Evolutionary conservation across 2,797 vertebrate genomes (phyloP), one percentile per base, ranked within the genome.

Genomic region (Lates japonicus): DNA sequence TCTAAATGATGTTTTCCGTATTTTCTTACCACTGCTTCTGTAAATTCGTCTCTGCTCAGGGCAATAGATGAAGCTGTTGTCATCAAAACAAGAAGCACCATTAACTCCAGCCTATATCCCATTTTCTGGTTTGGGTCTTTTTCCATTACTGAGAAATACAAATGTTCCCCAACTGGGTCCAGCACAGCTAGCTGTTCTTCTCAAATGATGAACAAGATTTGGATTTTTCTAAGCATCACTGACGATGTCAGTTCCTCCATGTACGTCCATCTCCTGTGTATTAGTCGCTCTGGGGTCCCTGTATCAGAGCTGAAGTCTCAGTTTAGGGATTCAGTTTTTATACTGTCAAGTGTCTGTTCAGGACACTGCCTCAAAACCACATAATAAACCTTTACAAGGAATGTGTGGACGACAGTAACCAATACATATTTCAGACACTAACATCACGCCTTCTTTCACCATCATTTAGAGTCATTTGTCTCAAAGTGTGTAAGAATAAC

Each of bases 21-120:
- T 55, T 74, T 63, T 78, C 94, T 95, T 89, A 96, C 95, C 90
- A 84, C 64, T 0, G 93, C 94, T 65, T 92, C 85, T 0, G 67
- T 76, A 31, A 89, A 29, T 25, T 88, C 87, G 2, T 83, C 78
- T 51, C 74, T 76, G 82, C 85, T 91, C 64, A 58, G 57, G 13
- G 87, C 80, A 3, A 71, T 29, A 20, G 85, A 86, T 25, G 88
- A 82, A 48, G 82, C 65, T 42, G 77, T 25, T 35, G 80, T 84
- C 70, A 93, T 70, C 68, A 93, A 75, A 78, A 93, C 49, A 52
- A 94, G 60, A 74, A 94, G 55, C 46, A 71, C 22, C 72, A 88
- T 78, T 42, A 88, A 67, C 62, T 88, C 80, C 88, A 89, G 72
- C 35, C 37, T 87, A n/a, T 37, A 41, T 54, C 75, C 85, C 87